Evolutionary conservation across 2,888 invertebrate genomes (phyloP), one percentile per base, ranked within the genome.

Genomic region (Calliphora vomitoria): DNA sequence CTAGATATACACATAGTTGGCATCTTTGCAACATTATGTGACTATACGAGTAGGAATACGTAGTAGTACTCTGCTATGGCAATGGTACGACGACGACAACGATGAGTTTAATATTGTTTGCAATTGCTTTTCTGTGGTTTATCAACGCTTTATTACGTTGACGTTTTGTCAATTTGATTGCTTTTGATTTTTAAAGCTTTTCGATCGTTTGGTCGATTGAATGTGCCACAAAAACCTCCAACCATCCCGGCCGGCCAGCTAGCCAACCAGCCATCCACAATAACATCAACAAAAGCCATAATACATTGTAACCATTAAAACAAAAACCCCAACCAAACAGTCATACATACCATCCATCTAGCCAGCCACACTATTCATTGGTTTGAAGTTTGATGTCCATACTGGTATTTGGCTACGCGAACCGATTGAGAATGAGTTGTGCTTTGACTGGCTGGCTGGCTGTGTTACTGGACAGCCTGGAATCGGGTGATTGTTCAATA

Each of bases 81-180:
- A 25, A 25, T 41, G 41, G 31, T 64, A 44, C 53, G 72, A 62
- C 69, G 53, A 68, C 25, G 10, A 25, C 25, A 20, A 72, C 71
- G 78, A 60, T 76, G 75, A 75, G 72, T 87, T 82, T 81, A 81
- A 85, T 88, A 76, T 82, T 76, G 82, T 85, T 82, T 66, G 85
- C 86, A 86, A 86, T 88, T 88, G 88, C 83, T 88, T 86, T 86
- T 86, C 88, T 91, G 91, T 89, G 90, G 91, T 91, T 92, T 92
- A 91, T 91, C 92, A 91, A 91, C 92, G 92, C 92, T 91, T 92
- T 91, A 92, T 92, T 92, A 91, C 90, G 90, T 90, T 92, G 92
- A 92, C 92, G 91, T 91, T 92, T 91, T 92, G 92, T 92, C 92
- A 92, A 92, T 92, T 91, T 92, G 92, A 92, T 91, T 92, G 91